A percentile compares a stretch with the other conserved stretches of the same genome.
phyloP scores from a whole-genome alignment of 2,888 invertebrate genomes.

The Latheticus oryzae region DNA sequence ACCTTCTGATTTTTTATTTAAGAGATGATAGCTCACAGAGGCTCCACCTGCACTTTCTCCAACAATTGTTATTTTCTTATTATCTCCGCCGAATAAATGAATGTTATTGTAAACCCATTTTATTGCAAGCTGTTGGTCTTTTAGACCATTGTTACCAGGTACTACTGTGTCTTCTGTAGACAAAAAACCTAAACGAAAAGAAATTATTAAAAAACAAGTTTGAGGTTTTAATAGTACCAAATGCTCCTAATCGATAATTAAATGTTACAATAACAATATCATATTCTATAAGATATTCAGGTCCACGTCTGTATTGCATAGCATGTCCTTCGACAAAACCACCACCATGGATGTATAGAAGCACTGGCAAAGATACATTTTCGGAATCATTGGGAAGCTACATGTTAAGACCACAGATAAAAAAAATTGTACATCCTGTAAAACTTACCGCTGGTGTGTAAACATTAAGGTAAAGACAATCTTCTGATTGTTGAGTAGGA shows the following conservation, averaged over 20 bases:
- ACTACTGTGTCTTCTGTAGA: slow-evolving; percentile 70
- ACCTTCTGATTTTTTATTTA: too few species aligned
- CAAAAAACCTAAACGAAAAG: slow-evolving; percentile 72
- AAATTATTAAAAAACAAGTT: slow-evolving; percentile 21
- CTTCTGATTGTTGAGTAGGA: too few species aligned
- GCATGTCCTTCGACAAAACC: slow-evolving; percentile 49
- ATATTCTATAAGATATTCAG: slow-evolving; percentile 50
- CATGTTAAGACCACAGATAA: too few species aligned
- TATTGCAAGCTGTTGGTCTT: slow-evolving; percentile 41
- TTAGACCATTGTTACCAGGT: slow-evolving; percentile 37
- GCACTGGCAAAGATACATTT: slow-evolving; percentile 45
- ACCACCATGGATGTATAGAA: slow-evolving; percentile 56
- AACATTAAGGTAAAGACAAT: too few species aligned
- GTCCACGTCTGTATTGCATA: slow-evolving; percentile 48
- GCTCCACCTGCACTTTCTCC: slow-evolving; percentile 41
- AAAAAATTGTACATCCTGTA: too few species aligned
- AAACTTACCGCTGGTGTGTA: too few species aligned
- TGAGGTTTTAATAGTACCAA: too few species aligned
- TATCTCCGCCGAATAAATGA: slow-evolving; percentile 37
- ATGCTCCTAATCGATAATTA: slow-evolving; percentile 50
- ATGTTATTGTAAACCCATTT: slow-evolving; percentile 41
- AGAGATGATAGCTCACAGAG: slow-evolving; percentile 34
- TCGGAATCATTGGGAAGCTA: slow-evolving; percentile 7
- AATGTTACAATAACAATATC: slow-evolving; percentile 48
- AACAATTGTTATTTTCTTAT: slow-evolving; percentile 28